Percentiles rank a stretch among this genome's conserved stretches.
These are phyloP conservation scores for Drosophila anomalata DNA, from an alignment of 2,888 invertebrate genomes.

Conservation along the genomic window DNA sequence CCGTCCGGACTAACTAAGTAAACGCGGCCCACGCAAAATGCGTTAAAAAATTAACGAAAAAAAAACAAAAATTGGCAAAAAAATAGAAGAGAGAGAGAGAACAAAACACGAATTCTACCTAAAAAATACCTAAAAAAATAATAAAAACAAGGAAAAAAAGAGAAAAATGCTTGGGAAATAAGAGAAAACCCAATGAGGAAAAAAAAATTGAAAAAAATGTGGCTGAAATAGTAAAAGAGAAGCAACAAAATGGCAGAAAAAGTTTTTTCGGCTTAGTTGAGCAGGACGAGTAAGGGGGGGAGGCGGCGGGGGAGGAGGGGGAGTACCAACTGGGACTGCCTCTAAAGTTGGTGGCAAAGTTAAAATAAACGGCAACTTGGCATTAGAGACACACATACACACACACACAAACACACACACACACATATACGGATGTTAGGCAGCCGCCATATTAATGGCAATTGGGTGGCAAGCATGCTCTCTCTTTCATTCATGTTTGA, in stretches of 20 bases:
- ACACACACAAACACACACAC: constrained; percentile 27
- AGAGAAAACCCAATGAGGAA: constrained; percentile 45
- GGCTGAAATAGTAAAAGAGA: constrained; percentile 74
- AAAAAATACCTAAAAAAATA: not conserved
- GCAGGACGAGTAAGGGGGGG: constrained; percentile 8
- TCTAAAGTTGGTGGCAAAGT: constrained; percentile 79
- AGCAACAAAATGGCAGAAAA: constrained; percentile 72
- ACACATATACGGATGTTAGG: constrained; percentile 63
- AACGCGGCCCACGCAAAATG: constrained; percentile 55
- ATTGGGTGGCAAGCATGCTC: constrained; percentile 75
- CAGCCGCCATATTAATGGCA: constrained; percentile 82
- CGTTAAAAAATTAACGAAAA: constrained; percentile 60
- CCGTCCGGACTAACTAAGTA: constrained; percentile 42
- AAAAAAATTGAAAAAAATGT: constrained; percentile 61
- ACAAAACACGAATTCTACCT: constrained; percentile 31
- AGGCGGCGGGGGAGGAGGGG: not conserved
- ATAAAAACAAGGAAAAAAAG: constrained; percentile 20
- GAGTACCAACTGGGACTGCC: constrained; percentile 51
- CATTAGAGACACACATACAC: constrained; percentile 75
- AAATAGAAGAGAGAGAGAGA: constrained; percentile 13
- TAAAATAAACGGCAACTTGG: constrained; percentile 77
- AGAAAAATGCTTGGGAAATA: constrained; percentile 60
- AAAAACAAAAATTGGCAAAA: constrained; percentile 16
- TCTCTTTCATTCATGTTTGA: constrained; percentile 10
- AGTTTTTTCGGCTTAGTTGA: constrained; percentile 46